A percentile compares a stretch with the other conserved stretches of the same genome.
These are phyloP conservation scores for Apamea monoglypha DNA, from an alignment of 2,888 invertebrate genomes.

Conservation along the genomic window DNA sequence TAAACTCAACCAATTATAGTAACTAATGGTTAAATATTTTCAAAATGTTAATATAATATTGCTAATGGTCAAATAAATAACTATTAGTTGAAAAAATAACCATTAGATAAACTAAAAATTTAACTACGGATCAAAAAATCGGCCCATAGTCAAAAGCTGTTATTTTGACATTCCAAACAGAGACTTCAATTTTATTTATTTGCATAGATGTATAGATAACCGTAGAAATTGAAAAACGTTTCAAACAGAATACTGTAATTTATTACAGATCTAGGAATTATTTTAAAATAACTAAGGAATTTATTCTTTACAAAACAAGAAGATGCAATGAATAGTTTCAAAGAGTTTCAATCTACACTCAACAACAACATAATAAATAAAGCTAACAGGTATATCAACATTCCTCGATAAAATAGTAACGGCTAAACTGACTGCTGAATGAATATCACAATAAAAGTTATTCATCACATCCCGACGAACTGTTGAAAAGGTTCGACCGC, in stretches of 20 bases:
- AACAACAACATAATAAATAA: slow-evolving; percentile 74
- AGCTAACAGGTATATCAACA: slow-evolving; percentile 61
- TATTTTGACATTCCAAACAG: neutral
- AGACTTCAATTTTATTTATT: neutral
- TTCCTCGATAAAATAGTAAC: slow-evolving; percentile 44
- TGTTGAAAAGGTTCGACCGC: slow-evolving; percentile 10
- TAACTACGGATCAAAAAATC: no score
- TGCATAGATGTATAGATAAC: neutral
- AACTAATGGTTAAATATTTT: no score
- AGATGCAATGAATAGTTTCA: slow-evolving; percentile 72
- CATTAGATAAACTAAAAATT: no score
- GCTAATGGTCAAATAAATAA: no score
- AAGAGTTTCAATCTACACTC: slow-evolving; percentile 63
- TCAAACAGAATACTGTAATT: slow-evolving; percentile 88
- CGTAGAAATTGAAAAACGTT: slow-evolving; percentile 53
- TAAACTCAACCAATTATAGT: no score
- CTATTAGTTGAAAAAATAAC: no score
- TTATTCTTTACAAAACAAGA: slow-evolving; percentile 74
- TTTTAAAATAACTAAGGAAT: slow-evolving; percentile 81
- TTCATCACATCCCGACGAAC: slow-evolving; percentile 68
- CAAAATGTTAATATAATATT: no score
- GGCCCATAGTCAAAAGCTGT: neutral
- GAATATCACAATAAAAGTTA: slow-evolving; percentile 57
- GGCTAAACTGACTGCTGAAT: slow-evolving; percentile 70
- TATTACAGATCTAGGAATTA: slow-evolving; percentile 86